Evolutionary conservation across 2,113 vertebrate species (phyloP).

Genomic region (Macquaria ambigua): DNA sequence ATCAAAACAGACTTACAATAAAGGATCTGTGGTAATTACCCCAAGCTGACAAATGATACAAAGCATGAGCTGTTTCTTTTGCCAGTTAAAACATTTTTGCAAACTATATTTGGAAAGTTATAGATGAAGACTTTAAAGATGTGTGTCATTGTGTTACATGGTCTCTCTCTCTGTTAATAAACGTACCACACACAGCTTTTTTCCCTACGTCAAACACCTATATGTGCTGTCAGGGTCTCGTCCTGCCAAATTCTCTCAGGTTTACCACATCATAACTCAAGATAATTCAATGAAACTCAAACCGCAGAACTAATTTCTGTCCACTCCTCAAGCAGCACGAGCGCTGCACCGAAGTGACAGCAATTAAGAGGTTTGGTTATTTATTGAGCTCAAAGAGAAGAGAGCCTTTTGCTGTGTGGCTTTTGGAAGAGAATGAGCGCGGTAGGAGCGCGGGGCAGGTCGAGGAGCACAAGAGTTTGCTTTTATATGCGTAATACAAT

Average conservation of each 20-base stretch:
- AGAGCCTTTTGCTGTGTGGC: constrained; percentile 35
- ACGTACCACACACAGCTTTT: constrained; percentile 44
- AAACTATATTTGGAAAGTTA: constrained; percentile 66
- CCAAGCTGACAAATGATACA: constrained; percentile 82
- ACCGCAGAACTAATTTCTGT: constrained; percentile 64
- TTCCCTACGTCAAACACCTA: constrained; percentile 53
- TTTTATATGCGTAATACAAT: constrained; percentile 64
- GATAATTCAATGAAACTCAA: constrained; percentile 69
- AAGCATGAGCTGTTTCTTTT: constrained; percentile 54
- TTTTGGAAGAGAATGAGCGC: constrained; percentile 40
- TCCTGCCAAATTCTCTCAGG: constrained; percentile 55
- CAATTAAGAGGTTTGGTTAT: constrained; percentile 72
- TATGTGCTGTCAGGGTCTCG: constrained; percentile 27
- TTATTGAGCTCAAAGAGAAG: constrained; percentile 60
- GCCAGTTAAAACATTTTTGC: constrained; percentile 77
- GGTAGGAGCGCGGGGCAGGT: constrained; percentile 41
- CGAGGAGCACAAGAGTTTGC: constrained; percentile 54
- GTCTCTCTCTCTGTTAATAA: constrained; percentile 54
- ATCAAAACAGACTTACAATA: constrained; percentile 66
- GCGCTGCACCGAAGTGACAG: constrained; percentile 54
- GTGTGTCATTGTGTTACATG: constrained; percentile 41
- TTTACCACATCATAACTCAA: constrained; percentile 71
- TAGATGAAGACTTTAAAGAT: constrained; percentile 53
- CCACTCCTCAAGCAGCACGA: constrained; percentile 45
- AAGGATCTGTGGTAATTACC: constrained; percentile 74